These are phyloP conservation scores for Hycleus phaleratus DNA, from an alignment of 1,140 invertebrate genomes.

Conservation along the genomic window DNA sequence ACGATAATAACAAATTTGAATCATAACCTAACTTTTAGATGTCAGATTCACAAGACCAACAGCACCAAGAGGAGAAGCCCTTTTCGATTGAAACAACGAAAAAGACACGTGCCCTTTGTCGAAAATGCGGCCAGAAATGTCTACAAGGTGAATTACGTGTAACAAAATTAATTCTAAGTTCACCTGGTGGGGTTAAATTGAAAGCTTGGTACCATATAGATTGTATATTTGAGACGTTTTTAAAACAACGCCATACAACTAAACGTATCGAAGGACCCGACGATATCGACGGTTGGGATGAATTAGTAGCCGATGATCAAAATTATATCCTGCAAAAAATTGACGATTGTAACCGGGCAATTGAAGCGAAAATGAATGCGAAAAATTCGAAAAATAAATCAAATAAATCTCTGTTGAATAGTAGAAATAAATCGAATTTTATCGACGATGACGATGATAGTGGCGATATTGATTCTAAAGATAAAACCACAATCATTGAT, in stretches of 20 bases:
- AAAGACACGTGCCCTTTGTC: conserved; percentile 71
- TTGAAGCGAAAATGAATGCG: conserved; percentile 30
- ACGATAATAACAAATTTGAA: too few species aligned
- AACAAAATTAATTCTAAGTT: conserved; percentile 67
- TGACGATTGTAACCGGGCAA: conserved; percentile 29
- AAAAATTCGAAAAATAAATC: background rate
- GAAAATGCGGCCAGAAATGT: conserved; percentile 77
- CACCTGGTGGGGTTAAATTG: conserved; percentile 77
- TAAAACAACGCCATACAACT: conserved; percentile 68
- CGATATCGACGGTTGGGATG: conserved; percentile 73
- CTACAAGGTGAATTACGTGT: conserved; percentile 62
- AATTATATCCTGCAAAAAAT: conserved; percentile 54
- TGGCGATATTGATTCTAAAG: too few species aligned
- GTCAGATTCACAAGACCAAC: too few species aligned
- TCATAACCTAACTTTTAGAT: too few species aligned
- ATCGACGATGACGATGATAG: conserved; percentile 68
- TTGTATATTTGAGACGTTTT: conserved; percentile 74
- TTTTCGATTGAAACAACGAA: conserved; percentile 72
- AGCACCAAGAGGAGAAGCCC: conserved; percentile 41
- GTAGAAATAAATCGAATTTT: conserved; percentile 56
- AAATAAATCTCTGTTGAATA: background rate
- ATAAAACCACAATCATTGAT: conserved; percentile 56
- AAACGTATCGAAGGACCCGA: conserved; percentile 70
- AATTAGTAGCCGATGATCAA: conserved; percentile 59
- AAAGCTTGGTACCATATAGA: conserved; percentile 76